Base-by-base conservation (phyloP, 1,140 invertebrate genomes). In the Drosophila dunni region DNA sequence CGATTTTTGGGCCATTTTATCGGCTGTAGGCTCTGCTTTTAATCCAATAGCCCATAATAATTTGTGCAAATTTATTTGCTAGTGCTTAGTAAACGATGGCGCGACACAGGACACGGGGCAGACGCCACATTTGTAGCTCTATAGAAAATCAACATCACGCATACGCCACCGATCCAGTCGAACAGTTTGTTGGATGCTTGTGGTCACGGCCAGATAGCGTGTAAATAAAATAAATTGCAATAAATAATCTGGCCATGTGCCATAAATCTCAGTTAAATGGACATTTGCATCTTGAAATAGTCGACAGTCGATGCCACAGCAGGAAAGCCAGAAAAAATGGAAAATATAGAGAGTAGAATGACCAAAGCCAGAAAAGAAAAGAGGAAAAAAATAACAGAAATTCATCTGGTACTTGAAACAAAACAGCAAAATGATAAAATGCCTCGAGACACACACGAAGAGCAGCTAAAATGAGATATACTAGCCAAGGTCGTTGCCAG, bases 181-280 rank as follows among this genome's bases (percentile, higher is more conserved):
- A 33, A 11, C 38, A 34, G 24, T 48, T 34, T 11, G 45, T 17
- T 15, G 65, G 9, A 34, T 29, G 51, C 54, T 70, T 85, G 86
- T 90, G 85, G 78, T 65, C 81, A 74, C 81, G 76, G 72, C 51
- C 78, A 90, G 86, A 90, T 90, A 90, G 82, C 81, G 78, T 79
- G 80, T 81, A 90, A 90, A 90, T 90, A 85, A 89, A 90, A 90
- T 81, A 90, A 90, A 90, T 90, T 85, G 85, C 78, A 84, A 90
- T 90, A 90, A 90, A 90, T 90, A 90, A 90, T 83, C 83, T 78
- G 75, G 65, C 66, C 72, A 69, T 74, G 81, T 78, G 78, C 86
- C 82, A 90, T 90, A 90, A 90, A 90, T 90, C 85, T 89, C 81
- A 68, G 81, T 84, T 81, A 90, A 90, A 90, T 85, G 86, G 85